Evolutionary conservation across 1,140 invertebrate genomes (phyloP), one percentile per base, ranked within the genome.

Genomic region (Penaeus indicus): DNA sequence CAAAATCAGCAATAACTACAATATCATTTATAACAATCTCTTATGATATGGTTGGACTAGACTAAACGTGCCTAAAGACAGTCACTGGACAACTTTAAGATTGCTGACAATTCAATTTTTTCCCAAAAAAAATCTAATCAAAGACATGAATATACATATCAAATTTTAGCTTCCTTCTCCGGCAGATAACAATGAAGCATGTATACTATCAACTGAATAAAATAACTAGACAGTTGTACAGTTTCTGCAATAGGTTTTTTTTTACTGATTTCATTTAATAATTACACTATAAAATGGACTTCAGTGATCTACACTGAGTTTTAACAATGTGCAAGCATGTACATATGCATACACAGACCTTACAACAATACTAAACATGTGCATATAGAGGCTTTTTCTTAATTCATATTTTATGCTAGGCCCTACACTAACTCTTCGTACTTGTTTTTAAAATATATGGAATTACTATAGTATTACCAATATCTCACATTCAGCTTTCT

Each of bases 251-350:
- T 85, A 77, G 62, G 77, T 75, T 54, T 72, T 75, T 38, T 72
- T 72, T 72, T 72, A 10, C 67, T 72, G n/a, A 72, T 32, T 18
- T 22, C 47, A 42, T 78, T 47, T 27, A 47, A 78, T 38, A 78
- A 38, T 78, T 38, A 47, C 32, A 25, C 32, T 87, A 87, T 32
- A 87, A 87, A 87, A 87, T 87, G 85, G 85, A 87, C 85, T 87
- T 87, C 79, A 72, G 85, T 87, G 85, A 78, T 82, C 85, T 60
- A 69, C 85, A 87, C 85, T 22, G 79, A 81, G 63, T 87, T 38
- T 87, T 69, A 82, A 72, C 62, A 60, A 81, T 72, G 64, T 60
- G 72, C 63, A 72, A 54, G 16, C 54, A 69, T 47, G 67, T 54
- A 72, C 82, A 47, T 19, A 84, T 54, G 67, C 64, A 72, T 80